Base-by-base conservation (phyloP, 2,888 invertebrate genomes). In the Scrobipalpa atriplicella region DNA sequence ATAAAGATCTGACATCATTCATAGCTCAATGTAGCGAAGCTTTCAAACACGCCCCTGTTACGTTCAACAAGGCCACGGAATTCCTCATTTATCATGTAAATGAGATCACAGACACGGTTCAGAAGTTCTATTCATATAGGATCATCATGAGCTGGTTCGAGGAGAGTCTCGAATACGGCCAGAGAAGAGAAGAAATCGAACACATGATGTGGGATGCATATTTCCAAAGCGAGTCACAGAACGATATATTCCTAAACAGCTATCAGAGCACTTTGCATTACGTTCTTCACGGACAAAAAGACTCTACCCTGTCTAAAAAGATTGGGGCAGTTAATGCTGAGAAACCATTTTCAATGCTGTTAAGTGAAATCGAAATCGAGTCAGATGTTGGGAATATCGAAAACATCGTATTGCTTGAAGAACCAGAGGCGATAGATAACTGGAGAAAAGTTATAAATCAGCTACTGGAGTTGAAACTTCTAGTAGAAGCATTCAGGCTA, bases 21-120 rank as follows among this genome's bases (percentile, higher is more conserved):
- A 94, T 95, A 85, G 89, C 92, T 0, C 87, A 93, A 60, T 95
- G 95, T 72, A 94, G 95, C 69, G 83, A 88, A 62, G 94, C 94
- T 63, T 95, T 96, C 71, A 90, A 92, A 72, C 86, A 92, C 41
- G 93, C 95, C 64, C 86, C 94, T 0, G 94, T 96, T 0, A 86
- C 94, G 0, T 94, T 95, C 16, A 93, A 94, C 69, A 91, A 94
- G 18, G 93, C 95, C 0, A 94, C 95, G 0, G 84, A 94, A 70
- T 96, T 96, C 79, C 94, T 95, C 52, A 85, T 94, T 0, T 88
- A 93, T 65, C 90, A 94, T 69, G 93, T 94, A 0, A 89, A 92
- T 2, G 91, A 92, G 69, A 90, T 95, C 39, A 77, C 77, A 0
- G 84, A 93, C 21, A 66, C 73, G 0, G 74, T 78, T 0, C 91